Conservation (phyloP, 1,140 invertebrate genomes). For the Frieseomelitta varia region DNA sequence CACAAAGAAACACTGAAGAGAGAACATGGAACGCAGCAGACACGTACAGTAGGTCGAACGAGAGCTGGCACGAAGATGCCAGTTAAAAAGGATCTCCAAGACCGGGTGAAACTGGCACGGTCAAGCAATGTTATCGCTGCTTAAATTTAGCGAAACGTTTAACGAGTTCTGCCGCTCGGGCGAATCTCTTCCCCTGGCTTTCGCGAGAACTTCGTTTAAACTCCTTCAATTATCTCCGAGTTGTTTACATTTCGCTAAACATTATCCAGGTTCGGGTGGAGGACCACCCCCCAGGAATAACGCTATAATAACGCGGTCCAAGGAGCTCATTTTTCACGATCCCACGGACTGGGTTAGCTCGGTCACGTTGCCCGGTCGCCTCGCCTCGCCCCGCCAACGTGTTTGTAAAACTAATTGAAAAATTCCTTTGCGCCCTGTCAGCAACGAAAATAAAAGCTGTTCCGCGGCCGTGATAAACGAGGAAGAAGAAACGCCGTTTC, state of each 20-base stretch:
- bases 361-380: constrained; percentile 38
- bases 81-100: background rate
- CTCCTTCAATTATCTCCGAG: constrained; percentile 33
- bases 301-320: constrained; percentile 14
- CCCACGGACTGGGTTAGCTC: constrained; percentile 6
- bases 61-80: background rate
- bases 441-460: constrained; percentile 59
- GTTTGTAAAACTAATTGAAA: constrained; percentile 65
- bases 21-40: background rate
- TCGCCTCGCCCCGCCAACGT: background rate
- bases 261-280: background rate
- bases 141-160: background rate
- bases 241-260: constrained; percentile 39
- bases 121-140: constrained; percentile 1
- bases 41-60: background rate
- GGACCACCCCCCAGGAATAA: background rate
- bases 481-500: constrained; percentile 16
- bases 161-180: background rate
- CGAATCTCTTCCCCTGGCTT: background rate
- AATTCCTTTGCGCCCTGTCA: constrained; percentile 59
- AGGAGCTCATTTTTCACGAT: constrained; percentile 50
- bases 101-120: background rate
- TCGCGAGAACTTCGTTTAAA: constrained; percentile 12
- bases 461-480: constrained; percentile 57
- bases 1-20: background rate